Evolutionary conservation across 2,888 invertebrate genomes (phyloP).

Genomic region (Drosophila testacea): DNA sequence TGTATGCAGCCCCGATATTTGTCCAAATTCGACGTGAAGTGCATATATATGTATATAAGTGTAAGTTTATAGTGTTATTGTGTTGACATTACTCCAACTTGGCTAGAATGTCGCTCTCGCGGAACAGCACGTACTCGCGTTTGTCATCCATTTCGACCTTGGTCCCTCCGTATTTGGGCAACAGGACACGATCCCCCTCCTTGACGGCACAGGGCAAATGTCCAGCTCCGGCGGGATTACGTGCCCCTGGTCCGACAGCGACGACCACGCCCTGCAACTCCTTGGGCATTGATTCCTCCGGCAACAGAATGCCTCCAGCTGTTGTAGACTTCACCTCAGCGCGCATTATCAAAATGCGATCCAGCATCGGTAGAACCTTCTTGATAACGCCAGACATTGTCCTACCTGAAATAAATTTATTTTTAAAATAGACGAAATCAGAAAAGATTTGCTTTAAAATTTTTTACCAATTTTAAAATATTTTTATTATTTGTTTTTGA

Average conservation of each 20-base stretch:
- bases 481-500: constrained; percentile 16
- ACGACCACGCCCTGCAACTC: constrained; percentile 96
- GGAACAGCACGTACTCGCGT: constrained; percentile 96
- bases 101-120: constrained; percentile 97
- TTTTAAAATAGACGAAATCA: not conserved
- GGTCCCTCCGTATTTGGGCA: constrained; percentile 99
- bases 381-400: constrained; percentile 84
- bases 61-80: not conserved
- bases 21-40: not conserved
- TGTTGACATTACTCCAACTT: constrained; percentile 88
- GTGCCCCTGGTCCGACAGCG: constrained; percentile 95
- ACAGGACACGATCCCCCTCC: constrained; percentile 96
- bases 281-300: constrained; percentile 97
- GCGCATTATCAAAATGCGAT: constrained; percentile 96
- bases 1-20: constrained; percentile 6
- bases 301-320: constrained; percentile 97
- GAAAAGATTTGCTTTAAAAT: not conserved
- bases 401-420: not conserved
- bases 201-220: constrained; percentile 91
- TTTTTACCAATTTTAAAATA: not conserved
- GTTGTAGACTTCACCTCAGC: constrained; percentile 95
- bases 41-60: too few relatives aligned
- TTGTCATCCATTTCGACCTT: constrained; percentile 96
- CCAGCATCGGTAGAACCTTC: constrained; percentile 94
- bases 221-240: constrained; percentile 95